Evolutionary conservation across 2,797 vertebrate genomes (phyloP), one percentile per base, ranked within the genome.

Genomic region (Pagetopsis macropterus): DNA sequence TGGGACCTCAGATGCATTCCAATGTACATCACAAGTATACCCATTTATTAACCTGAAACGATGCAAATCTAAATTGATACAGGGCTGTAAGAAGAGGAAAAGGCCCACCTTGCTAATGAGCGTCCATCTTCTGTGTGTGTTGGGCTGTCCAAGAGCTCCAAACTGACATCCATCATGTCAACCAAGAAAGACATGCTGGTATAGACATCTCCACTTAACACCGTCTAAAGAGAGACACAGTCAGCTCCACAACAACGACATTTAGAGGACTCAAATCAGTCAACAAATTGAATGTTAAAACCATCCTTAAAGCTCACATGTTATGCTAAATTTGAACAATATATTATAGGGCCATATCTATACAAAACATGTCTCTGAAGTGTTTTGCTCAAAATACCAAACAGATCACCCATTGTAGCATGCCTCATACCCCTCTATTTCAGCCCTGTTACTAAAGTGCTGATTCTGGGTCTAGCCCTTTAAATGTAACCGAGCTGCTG

Each of bases 91-190:
- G 14, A 43, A 4, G 5, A 78, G 40, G 13, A 65, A 10, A 23
- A 44, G 9, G 17, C 40, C 3, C 76, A 97, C 97, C 96, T 95
- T 70, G 98, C 98, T 50, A 99, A 91, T 17, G 98, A 99, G 59
- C 50, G 50, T 66, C 90, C 94, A 45, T 84, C 46, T 10, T 92
- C 88, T 40, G 87, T 90, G 51, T 87, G 92, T 76, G 90, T 91
- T 54, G 94, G 94, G 1, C 91, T 92, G 81, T 97, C 94, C 70
- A 96, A 89, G 58, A 99, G 92, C 79, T 99, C 98, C 93, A 99
- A 92, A 70, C 97, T 99, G 46, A 99, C 98, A 5, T 98, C 97
- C 72, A 97, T 96, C 98, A 99, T 98, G 78, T 99, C 96, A 33
- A 99, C 93, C 63, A 99, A 94, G 89, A 99, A 95, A 0, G 96